Percentiles rank a stretch among this genome's conserved stretches.
These are phyloP conservation scores for Drosophila hamatofila DNA, from an alignment of 2,888 invertebrate genomes.

Conservation along the genomic window DNA sequence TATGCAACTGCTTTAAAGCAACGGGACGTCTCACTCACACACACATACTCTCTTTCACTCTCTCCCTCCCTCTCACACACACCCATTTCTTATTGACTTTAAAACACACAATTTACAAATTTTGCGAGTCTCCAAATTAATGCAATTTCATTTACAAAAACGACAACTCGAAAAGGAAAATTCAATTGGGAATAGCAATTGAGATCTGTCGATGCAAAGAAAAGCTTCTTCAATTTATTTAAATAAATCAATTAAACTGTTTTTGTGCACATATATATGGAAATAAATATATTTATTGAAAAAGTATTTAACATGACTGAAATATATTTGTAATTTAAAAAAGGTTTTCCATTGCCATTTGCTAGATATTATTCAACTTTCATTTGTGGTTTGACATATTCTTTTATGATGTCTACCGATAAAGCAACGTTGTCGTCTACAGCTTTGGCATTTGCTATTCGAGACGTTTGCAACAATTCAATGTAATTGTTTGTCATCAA, in stretches of 20 bases:
- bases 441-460: background rate
- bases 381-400: conserved; percentile 1
- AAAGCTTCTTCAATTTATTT: conserved; percentile 3
- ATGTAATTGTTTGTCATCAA: background rate
- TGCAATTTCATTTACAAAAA: background rate
- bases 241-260: background rate
- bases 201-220: background rate
- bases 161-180: background rate
- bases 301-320: no score
- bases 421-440: background rate
- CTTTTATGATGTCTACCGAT: background rate
- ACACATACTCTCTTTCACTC: background rate
- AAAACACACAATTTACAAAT: background rate
- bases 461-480: conserved; percentile 9
- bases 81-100: conserved; percentile 8
- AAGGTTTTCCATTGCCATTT: background rate
- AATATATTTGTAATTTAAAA: background rate
- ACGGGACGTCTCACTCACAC: background rate
- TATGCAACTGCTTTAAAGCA: conserved; percentile 10
- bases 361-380: background rate
- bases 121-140: conserved; percentile 9
- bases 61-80: background rate
- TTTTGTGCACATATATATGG: background rate
- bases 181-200: conserved; percentile 2
- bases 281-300: background rate